Percentiles rank a stretch among this genome's conserved stretches.
Conservation (phyloP, 2,113 vertebrate genomes). For the Arvicanthis niloticus region DNA sequence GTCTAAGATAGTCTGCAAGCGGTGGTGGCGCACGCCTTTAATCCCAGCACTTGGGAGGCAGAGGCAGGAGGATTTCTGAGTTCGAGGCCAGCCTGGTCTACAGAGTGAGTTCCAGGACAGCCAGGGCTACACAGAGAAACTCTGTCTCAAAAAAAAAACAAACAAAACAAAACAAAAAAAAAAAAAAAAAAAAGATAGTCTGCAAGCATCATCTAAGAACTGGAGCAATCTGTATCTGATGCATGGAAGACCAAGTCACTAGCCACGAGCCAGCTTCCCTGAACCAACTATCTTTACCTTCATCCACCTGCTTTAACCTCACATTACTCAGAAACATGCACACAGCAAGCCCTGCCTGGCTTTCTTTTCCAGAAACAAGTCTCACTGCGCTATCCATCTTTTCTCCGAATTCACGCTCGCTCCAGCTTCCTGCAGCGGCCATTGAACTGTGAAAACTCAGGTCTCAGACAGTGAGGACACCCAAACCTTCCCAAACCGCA, state of each 20-base stretch:
- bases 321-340: fast-evolving
- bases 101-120: too few species aligned
- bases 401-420: not conserved
- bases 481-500: not conserved
- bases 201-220: not conserved
- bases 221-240: too few species aligned
- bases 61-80: too few species aligned
- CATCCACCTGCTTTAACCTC: not conserved
- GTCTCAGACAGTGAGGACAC: not conserved
- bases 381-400: not conserved
- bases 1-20: too few species aligned
- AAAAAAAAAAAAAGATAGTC: too few species aligned
- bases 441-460: not conserved
- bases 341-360: not conserved
- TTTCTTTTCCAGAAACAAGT: not conserved
- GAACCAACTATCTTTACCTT: not conserved
- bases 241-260: not conserved
- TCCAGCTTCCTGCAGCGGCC: not conserved
- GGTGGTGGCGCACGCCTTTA: too few species aligned
- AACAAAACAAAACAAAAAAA: too few species aligned
- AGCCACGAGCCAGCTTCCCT: not conserved
- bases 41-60: too few species aligned
- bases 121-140: too few species aligned
- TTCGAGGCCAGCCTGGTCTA: too few species aligned
- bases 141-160: too few species aligned